Base-by-base conservation (phyloP, 2,888 invertebrate genomes). In the Pterobdella sp. region DNA sequence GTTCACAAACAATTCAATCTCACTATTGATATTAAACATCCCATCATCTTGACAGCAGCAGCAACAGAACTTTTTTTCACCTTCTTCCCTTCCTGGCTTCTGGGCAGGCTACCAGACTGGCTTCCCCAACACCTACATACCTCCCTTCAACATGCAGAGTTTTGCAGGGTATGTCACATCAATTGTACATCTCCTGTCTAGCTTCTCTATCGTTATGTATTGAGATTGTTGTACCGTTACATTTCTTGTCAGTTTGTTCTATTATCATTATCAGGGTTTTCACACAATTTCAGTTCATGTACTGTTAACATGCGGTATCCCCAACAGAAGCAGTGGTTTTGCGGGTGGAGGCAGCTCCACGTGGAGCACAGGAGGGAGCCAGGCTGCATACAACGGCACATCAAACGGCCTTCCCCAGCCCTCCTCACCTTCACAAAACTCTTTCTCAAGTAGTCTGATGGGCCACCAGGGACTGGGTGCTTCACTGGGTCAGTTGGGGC, bases 131-230 rank as follows among this genome's bases (percentile, higher is more conserved):
- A 36, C 71, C 60, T 71, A 56, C 63, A 71, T 71, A 34, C 35
- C 71, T 35, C 71, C 71, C 32, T 71, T 71, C 56, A 36, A 63
- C 52, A 42, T 71, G 60, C 71, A 71, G 52, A 63, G 71, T n/a
- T 71, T 56, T 36, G 71, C 63, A 71, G 52, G 63, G 71, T 71
- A n/a, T 63, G 60, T 56, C 49, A 42, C 7, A 42, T 42, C 22
- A 42, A 42, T 42, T 42, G 49, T 14, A 14, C 49, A 42, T 14
- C 7, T 42, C 22, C 7, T 14, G 22, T 42, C 22, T n/a, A n/a
- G n/a, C n/a, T n/a, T n/a, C n/a, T n/a, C n/a, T n/a, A n/a, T n/a
- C n/a, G n/a, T n/a, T n/a, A n/a, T n/a, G n/a, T n/a, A n/a, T n/a
- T n/a, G n/a, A n/a, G n/a, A n/a, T n/a, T n/a, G n/a, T n/a, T n/a